Conservation (phyloP, 1,140 invertebrate genomes). For the Drosophila ohnishii region DNA sequence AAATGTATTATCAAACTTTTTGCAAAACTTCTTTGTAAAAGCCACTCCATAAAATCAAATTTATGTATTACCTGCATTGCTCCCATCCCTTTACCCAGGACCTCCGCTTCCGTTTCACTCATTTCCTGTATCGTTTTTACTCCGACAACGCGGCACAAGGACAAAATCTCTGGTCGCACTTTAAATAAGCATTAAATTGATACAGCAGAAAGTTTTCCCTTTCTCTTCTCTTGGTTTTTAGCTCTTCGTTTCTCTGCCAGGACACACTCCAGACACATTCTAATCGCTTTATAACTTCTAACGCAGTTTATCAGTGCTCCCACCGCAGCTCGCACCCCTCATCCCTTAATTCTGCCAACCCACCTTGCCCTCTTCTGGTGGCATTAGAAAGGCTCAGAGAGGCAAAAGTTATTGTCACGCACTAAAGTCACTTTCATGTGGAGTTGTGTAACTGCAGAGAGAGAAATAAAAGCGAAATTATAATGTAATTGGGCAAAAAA, state of each 20-base stretch:
- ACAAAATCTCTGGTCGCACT: slow-evolving; percentile 39
- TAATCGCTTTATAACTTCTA: slow-evolving; percentile 81
- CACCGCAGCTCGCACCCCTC: slow-evolving; percentile 25
- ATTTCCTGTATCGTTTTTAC: slow-evolving; percentile 48
- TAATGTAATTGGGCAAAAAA: no score
- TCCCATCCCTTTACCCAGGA: not conserved
- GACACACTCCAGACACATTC: slow-evolving; percentile 55
- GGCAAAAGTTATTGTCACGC: slow-evolving; percentile 74
- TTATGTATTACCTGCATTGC: slow-evolving; percentile 69
- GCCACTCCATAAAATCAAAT: slow-evolving; percentile 70
- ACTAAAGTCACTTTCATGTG: slow-evolving; percentile 66
- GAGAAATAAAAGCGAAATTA: not conserved
- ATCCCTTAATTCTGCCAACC: slow-evolving; percentile 16
- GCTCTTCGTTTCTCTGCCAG: slow-evolving; percentile 4
- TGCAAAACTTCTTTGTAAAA: slow-evolving; percentile 51
- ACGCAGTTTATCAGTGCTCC: slow-evolving; percentile 70
- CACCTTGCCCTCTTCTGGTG: slow-evolving; percentile 1
- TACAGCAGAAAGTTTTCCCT: slow-evolving; percentile 51
- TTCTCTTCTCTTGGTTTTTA: not conserved
- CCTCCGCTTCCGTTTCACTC: slow-evolving; percentile 12
- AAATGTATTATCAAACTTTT: slow-evolving; percentile 63
- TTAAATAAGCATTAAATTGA: slow-evolving; percentile 79
- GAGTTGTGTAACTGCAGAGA: slow-evolving; percentile 20
- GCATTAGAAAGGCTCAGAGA: slow-evolving; percentile 49
- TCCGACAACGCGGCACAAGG: slow-evolving; percentile 21